Percentiles rank a stretch among this genome's conserved stretches.
These are phyloP conservation scores for Pungitius pungitius DNA, from an alignment of 2,113 vertebrate genomes.

Conservation along the genomic window DNA sequence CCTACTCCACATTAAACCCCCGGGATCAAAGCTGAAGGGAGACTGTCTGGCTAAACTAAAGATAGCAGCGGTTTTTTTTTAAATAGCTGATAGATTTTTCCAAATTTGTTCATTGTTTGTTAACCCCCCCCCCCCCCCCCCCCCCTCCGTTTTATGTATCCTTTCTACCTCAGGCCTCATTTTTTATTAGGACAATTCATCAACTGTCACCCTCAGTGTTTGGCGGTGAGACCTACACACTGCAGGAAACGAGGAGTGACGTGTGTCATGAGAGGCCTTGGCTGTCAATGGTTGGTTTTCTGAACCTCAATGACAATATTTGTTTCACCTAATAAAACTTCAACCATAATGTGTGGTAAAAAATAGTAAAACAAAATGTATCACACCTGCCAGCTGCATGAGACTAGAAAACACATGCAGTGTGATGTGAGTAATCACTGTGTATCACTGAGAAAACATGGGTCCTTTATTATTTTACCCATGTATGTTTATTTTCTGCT, in stretches of 20 bases:
- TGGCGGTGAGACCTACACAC: background rate
- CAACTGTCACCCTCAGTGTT: background rate
- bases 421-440: background rate
- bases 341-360: background rate
- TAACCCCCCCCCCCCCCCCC: no score
- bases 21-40: slow-evolving; percentile 40
- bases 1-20: slow-evolving; percentile 28
- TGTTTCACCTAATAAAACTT: background rate
- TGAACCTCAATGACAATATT: background rate
- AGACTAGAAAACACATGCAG: background rate
- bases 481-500: background rate
- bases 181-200: slow-evolving; percentile 4
- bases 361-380: background rate
- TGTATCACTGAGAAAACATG: background rate
- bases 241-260: background rate
- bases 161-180: background rate
- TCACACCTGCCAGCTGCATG: background rate
- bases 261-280: background rate
- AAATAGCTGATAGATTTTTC: background rate
- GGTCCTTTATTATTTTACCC: background rate
- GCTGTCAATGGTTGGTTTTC: no score
- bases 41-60: slow-evolving; percentile 16
- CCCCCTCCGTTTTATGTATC: background rate
- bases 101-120: background rate
- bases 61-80: background rate